phyloP scores from a whole-genome alignment of 2,113 vertebrate species.

The Menura novaehollandiae region DNA sequence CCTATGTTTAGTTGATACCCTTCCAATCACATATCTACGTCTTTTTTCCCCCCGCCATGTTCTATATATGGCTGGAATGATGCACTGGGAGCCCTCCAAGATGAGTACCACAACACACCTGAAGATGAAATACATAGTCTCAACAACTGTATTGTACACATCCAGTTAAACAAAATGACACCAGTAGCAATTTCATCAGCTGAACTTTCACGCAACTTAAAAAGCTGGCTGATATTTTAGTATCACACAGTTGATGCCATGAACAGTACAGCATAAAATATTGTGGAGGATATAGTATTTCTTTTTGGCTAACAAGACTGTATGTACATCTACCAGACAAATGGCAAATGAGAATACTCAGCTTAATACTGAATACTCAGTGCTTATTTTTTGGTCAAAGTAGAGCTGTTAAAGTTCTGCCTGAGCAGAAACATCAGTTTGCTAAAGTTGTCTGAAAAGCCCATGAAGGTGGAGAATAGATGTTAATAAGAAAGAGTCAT shows the following conservation, averaged over 20 bases:
- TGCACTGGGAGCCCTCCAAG: neutral
- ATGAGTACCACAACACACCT: neutral
- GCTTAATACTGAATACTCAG: neutral
- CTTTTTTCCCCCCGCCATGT: fast-evolving
- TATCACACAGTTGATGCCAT: neutral
- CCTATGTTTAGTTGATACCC: neutral
- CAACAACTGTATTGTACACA: neutral
- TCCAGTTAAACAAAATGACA: neutral
- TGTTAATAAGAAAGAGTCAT: neutral
- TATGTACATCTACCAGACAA: neutral
- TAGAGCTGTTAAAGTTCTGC: neutral
- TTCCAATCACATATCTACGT: neutral
- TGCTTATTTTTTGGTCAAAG: neutral
- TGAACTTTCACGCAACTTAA: neutral
- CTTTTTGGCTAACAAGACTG: neutral
- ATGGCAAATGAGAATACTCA: neutral
- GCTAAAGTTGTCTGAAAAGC: neutral
- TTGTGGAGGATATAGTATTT: neutral
- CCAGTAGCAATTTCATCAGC: neutral
- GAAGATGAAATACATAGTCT: neutral
- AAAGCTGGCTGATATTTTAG: neutral
- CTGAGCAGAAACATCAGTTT: neutral
- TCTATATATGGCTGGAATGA: neutral
- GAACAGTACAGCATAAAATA: neutral
- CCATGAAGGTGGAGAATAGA: neutral